Base-by-base conservation (phyloP, 2,797 vertebrate genomes). In the Novumbra hubbsi region DNA sequence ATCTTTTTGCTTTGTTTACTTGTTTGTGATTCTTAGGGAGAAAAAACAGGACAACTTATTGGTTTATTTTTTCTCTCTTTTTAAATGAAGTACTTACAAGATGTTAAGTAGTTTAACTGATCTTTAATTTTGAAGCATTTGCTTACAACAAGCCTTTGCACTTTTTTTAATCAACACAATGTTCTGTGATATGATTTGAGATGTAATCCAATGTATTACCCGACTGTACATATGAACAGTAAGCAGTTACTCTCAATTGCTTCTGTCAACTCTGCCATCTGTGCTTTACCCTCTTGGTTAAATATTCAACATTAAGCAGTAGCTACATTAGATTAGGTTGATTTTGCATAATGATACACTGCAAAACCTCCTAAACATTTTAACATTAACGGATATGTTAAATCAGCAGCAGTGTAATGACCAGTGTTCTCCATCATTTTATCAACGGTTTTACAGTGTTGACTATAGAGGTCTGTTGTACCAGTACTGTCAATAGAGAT, bases 1-100 rank as follows among this genome's bases (percentile, higher is more conserved):
- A 52, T 71, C 48, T 52, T 19, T 55, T 28, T 32, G 48, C 21
- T 71, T 74, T 60, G 72, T 88, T 87, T 45, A 41, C 76, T 64
- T 52, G 21, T 79, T 79, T 57, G 68, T 66, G 21, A 60, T 60
- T 45, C 55, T 27, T n/a, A 60, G 21, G 24, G 1, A 1, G 3
- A 24, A 24, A 52, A 57, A 11, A 8, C 41, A 21, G 1, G 3
- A n/a, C 41, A 67, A 41, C n/a, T 70, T 70, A 55, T 52, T 70
- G 68, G 8, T 67, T 24, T 21, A 3, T 27, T 57, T 12, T 67
- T 52, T 27, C 32, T 50, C 12, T 30, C 57, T 30, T 27, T 24
- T 60, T 9, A 48, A 67, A 17, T 52, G 4, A 70, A 30, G 68
- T 5, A 50, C 45, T 49, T 69, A 69, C 68, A 69, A 24, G 24